phyloP scores from a whole-genome alignment of 1,140 invertebrate genomes.

The Neuroterus valhalla region DNA sequence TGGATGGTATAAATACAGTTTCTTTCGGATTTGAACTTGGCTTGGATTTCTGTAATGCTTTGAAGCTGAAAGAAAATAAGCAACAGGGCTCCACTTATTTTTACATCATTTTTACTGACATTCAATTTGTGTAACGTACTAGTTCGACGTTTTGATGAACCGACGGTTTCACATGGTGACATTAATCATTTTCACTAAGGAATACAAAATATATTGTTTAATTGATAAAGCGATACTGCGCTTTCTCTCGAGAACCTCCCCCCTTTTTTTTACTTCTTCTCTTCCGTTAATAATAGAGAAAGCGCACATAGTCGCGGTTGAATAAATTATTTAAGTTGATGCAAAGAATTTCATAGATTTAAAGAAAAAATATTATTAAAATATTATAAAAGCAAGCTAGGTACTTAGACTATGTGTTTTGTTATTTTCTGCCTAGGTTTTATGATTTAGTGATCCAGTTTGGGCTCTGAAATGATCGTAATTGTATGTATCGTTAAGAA shows the following conservation, averaged over 20 bases:
- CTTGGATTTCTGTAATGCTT: no score
- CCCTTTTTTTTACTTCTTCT: background rate
- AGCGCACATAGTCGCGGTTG: background rate
- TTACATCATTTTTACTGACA: conserved; percentile 25
- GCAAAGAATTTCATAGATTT: conserved; percentile 32
- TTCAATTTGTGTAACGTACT: conserved; percentile 16
- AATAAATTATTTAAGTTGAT: conserved; percentile 31
- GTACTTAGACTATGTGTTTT: conserved; percentile 10
- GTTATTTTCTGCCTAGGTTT: conserved; percentile 21
- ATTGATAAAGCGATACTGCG: conserved; percentile 11
- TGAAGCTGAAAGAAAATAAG: background rate
- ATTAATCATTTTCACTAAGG: conserved; percentile 26
- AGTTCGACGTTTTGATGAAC: conserved; percentile 12
- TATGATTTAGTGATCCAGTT: conserved; percentile 32
- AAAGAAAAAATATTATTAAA: conserved; percentile 20
- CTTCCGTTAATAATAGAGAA: conserved; percentile 8
- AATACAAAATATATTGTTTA: conserved; percentile 28
- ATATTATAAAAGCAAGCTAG: conserved; percentile 22
- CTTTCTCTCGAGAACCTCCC: background rate
- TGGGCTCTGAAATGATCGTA: conserved; percentile 42
- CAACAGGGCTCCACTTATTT: conserved; percentile 26
- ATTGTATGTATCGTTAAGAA: conserved; percentile 28
- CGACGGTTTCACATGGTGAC: conserved; percentile 13
- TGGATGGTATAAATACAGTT: background rate
- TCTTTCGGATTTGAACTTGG: no score